A percentile compares a stretch with the other conserved stretches of the same genome.
phyloP scores from a whole-genome alignment of 2,888 invertebrate genomes.

The Meliscaeva auricollis region DNA sequence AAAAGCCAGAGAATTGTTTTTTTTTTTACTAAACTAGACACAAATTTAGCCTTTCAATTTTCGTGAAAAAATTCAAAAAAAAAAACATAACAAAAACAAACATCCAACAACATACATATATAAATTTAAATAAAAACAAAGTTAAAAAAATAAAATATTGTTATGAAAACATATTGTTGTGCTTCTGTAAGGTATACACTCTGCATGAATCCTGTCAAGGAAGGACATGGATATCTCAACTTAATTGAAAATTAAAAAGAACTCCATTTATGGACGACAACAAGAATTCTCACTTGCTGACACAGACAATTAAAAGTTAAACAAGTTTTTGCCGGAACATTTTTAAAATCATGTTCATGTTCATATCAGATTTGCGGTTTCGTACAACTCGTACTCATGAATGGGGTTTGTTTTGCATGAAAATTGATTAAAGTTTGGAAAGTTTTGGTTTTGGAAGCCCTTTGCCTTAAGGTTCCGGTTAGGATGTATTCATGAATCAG shows the following conservation, averaged over 20 bases:
- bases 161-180: no score
- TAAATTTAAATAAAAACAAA: no score
- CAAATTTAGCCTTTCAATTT: no score
- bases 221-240: not conserved
- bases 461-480: not conserved
- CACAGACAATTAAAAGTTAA: conserved; percentile 5
- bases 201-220: not conserved
- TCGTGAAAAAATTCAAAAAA: no score
- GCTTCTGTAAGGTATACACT: no score
- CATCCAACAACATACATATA: no score
- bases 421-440: not conserved
- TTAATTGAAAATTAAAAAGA: not conserved
- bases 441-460: not conserved
- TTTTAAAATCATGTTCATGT: not conserved
- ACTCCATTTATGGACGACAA: not conserved
- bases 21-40: no score
- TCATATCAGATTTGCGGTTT: not conserved
- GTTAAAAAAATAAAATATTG: no score
- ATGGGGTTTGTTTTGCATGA: not conserved
- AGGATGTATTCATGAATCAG: no score
- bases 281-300: not conserved
- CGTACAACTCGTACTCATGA: not conserved
- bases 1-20: no score
- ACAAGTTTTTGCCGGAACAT: not conserved
- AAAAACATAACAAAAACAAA: no score